Evolutionary conservation across 2,888 invertebrate species (phyloP).

Genomic region (Sepioteuthis lessoniana): DNA sequence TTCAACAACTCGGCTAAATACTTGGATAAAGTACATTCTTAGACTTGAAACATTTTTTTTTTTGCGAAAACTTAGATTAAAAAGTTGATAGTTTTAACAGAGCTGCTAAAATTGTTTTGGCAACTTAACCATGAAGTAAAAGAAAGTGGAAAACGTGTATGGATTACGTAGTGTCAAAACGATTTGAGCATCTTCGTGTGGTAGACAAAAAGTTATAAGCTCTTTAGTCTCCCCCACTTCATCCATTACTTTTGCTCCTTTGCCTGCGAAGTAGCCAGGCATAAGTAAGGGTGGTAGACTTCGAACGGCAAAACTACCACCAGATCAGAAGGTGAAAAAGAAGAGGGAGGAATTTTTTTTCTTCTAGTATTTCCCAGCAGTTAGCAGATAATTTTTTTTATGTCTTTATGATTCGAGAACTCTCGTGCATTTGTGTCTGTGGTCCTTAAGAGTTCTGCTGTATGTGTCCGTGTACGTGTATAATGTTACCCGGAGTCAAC

Average conservation of each 20-base stretch:
- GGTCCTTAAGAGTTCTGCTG: neutral
- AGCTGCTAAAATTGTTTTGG: neutral
- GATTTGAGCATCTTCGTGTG: neutral
- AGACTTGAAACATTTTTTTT: neutral
- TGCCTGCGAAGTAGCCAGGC: conserved; percentile 6
- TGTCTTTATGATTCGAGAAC: neutral
- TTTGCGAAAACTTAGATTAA: neutral
- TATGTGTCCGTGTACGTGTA: neutral
- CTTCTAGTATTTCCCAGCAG: neutral
- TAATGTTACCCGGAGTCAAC: neutral
- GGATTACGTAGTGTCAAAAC: neutral
- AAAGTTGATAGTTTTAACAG: neutral
- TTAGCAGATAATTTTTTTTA: neutral
- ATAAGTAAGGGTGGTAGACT: neutral
- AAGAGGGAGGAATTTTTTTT: neutral
- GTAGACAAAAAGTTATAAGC: neutral
- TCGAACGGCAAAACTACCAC: neutral
- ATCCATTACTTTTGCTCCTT: too few relatives aligned
- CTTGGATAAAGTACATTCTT: neutral
- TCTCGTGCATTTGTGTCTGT: neutral
- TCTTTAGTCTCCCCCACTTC: neutral
- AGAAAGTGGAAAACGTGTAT: neutral
- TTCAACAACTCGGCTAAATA: too few relatives aligned
- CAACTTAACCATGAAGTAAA: neutral
- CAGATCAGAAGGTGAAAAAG: conserved; percentile 8